These are phyloP conservation scores for Austrolebias charrua DNA, from an alignment of 2,797 vertebrate genomes.

Conservation along the genomic window DNA sequence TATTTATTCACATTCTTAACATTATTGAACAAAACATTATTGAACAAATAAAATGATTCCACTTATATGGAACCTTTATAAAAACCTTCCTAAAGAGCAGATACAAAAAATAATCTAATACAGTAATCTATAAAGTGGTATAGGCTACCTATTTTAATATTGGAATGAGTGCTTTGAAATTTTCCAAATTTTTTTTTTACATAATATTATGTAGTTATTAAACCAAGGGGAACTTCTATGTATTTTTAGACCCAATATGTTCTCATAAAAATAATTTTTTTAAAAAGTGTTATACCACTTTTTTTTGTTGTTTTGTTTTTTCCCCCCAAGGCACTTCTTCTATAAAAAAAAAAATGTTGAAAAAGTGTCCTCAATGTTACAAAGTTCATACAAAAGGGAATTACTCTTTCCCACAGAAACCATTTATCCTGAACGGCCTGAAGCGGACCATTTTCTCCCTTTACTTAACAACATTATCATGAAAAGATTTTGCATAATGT, in stretches of 20 bases:
- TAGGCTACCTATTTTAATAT: not conserved
- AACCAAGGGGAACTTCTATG: not conserved
- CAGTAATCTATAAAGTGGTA: not conserved
- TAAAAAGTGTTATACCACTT: not conserved
- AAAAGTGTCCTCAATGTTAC: not conserved
- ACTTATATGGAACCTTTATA: not conserved
- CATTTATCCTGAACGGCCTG: conserved; percentile 7
- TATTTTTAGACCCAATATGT: not conserved
- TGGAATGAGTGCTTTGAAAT: not conserved
- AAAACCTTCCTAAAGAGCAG: no score
- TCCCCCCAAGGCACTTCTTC: not conserved
- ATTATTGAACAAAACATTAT: conserved; percentile 3
- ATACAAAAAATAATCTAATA: not conserved
- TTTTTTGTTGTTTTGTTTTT: not conserved
- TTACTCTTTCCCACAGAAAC: not conserved
- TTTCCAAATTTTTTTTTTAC: not conserved
- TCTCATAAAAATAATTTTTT: not conserved
- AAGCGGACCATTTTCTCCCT: conserved; percentile 3
- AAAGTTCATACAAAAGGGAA: conserved; percentile 3
- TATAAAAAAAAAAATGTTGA: not conserved
- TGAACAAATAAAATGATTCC: not conserved
- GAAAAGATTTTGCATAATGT: conserved; percentile 12
- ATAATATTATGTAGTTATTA: no score
- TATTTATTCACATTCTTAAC: conserved; percentile 5
- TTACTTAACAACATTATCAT: conserved; percentile 17